Percentiles rank a stretch among this genome's conserved stretches.
Evolutionary conservation across 2,888 invertebrate genomes (phyloP).

Genomic region (Lepas anatifera): DNA sequence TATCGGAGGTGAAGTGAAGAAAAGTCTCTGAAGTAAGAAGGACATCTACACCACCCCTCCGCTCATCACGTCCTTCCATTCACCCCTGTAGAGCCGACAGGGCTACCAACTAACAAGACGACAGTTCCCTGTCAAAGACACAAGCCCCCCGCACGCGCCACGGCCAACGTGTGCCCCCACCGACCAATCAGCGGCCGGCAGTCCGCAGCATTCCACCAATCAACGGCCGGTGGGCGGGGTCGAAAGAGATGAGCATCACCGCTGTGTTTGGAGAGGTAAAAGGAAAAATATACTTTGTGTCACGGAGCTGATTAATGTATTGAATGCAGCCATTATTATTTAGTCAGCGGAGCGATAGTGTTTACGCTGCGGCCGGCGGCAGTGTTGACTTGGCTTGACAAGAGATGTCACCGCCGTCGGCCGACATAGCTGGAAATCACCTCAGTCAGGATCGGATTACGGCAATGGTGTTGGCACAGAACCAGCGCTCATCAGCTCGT

Average conservation of each 20-base stretch:
- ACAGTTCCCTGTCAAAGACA: too few species aligned
- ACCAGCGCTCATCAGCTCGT: too few species aligned
- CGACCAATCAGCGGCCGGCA: not conserved
- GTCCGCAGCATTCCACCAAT: not conserved
- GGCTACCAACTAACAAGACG: too few species aligned
- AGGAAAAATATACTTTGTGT: conserved; percentile 12
- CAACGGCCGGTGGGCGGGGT: not conserved
- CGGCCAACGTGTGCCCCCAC: too few species aligned
- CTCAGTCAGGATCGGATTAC: not conserved
- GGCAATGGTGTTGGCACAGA: not conserved
- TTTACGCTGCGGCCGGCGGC: not conserved
- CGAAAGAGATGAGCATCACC: not conserved
- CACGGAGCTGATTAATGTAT: not conserved
- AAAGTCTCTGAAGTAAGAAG: too few species aligned
- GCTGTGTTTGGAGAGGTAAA: conserved; percentile 10
- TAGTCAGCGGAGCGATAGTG: conserved; percentile 10
- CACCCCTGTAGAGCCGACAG: too few species aligned
- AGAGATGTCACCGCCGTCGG: not conserved
- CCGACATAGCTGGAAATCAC: not conserved
- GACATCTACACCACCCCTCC: too few species aligned
- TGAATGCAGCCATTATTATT: conserved; percentile 12
- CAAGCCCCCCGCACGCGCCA: too few species aligned
- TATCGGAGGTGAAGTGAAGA: too few species aligned
- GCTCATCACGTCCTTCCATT: too few species aligned
- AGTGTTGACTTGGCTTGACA: not conserved